These are phyloP conservation scores for Ophion costatus DNA, from an alignment of 2,888 invertebrate genomes.

Conservation along the genomic window DNA sequence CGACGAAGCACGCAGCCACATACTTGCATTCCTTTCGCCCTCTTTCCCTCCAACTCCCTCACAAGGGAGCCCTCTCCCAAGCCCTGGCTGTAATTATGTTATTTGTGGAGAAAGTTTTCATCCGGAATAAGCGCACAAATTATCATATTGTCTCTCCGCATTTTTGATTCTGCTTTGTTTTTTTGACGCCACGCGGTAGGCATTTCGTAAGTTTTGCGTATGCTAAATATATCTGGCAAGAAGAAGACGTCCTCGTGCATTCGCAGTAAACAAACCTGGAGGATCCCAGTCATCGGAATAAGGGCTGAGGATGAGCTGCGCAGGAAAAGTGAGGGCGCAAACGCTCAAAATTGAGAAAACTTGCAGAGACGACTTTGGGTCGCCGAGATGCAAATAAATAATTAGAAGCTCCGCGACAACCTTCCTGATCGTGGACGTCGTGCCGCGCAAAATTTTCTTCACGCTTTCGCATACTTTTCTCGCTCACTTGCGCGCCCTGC, in stretches of 20 bases:
- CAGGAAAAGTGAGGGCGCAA: not conserved
- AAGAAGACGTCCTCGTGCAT: not conserved
- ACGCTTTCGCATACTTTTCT: slow-evolving; percentile 13
- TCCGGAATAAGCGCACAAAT: slow-evolving; percentile 42
- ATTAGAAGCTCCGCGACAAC: slow-evolving; percentile 44
- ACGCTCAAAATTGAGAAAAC: slow-evolving; percentile 4
- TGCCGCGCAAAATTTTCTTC: slow-evolving; percentile 25
- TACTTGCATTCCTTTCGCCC: too few species aligned
- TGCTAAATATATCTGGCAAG: not conserved
- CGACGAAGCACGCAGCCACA: too few species aligned
- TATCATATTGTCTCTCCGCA: slow-evolving; percentile 17
- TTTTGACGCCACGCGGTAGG: not conserved
- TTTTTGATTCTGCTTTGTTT: not conserved
- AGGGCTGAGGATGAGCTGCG: not conserved
- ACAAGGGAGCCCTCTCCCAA: too few species aligned
- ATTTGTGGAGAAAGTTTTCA: slow-evolving; percentile 72
- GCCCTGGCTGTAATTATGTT: slow-evolving; percentile 76
- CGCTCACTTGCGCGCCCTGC: slow-evolving; percentile 16
- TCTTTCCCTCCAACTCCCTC: too few species aligned
- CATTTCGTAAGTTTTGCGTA: not conserved
- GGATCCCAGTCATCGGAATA: not conserved
- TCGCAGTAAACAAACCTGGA: not conserved
- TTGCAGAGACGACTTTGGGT: slow-evolving; percentile 23
- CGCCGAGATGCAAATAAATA: slow-evolving; percentile 57
- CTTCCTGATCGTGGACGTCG: slow-evolving; percentile 7